Conservation (phyloP, 2,797 vertebrate species). For the Oophaga sylvatica region DNA sequence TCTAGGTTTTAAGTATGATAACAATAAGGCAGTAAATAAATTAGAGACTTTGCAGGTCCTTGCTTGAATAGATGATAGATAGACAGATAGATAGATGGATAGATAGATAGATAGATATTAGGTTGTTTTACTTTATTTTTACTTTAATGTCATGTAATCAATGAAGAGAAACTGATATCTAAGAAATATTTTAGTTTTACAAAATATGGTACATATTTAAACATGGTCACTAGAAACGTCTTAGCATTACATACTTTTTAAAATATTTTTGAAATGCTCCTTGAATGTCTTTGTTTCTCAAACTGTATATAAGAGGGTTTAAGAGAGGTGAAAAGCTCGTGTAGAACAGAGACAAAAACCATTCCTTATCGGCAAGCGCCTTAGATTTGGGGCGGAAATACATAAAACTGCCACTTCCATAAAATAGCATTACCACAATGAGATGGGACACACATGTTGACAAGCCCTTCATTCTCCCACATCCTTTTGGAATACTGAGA, state of each 20-base stretch:
- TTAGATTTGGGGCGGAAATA: slow-evolving; percentile 52
- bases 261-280: background rate
- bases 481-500: slow-evolving; percentile 29
- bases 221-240: too few relatives aligned
- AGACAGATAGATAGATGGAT: too few relatives aligned
- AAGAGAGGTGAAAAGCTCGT: slow-evolving; percentile 49
- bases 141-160: too few relatives aligned
- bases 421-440: slow-evolving; percentile 46
- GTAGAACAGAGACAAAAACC: slow-evolving; percentile 50
- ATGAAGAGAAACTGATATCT: too few relatives aligned
- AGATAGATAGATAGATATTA: too few relatives aligned
- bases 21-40: too few relatives aligned
- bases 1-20: too few relatives aligned
- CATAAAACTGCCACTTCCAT: slow-evolving; percentile 56
- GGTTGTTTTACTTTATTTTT: too few relatives aligned
- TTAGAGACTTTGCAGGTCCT: too few relatives aligned
- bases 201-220: too few relatives aligned
- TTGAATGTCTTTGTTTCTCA: slow-evolving; percentile 55
- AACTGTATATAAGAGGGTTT: slow-evolving; percentile 51
- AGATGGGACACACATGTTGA: slow-evolving; percentile 55
- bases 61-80: too few relatives aligned
- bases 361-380: slow-evolving; percentile 28
- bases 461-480: slow-evolving; percentile 20
- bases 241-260: background rate
- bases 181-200: too few relatives aligned